Conservation (phyloP, 2,797 vertebrate genomes). For the Diceros bicornis region DNA sequence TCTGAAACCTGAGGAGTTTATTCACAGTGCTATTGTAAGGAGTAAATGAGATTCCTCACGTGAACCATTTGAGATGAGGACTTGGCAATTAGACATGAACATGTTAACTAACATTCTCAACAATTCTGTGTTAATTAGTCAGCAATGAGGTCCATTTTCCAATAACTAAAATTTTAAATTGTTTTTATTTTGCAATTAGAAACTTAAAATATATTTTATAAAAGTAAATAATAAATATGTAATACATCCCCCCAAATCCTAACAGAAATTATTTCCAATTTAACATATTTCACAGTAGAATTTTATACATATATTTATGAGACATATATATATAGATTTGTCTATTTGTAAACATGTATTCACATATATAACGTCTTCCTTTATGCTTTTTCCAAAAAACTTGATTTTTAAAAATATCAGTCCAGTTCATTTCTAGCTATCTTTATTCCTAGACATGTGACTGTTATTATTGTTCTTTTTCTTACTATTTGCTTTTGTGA, state of each 20-base stretch:
- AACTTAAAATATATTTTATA: conserved; percentile 15
- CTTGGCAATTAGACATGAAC: not conserved
- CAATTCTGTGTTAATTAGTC: not conserved
- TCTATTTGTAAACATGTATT: not conserved
- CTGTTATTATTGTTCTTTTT: not conserved
- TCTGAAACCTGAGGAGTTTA: not conserved
- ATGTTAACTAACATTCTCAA: not conserved
- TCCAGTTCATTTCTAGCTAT: not conserved
- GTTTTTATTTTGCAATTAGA: not conserved
- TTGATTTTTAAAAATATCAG: not conserved
- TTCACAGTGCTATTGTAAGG: not conserved
- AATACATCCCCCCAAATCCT: not conserved
- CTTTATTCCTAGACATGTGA: not conserved
- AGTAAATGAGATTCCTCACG: not conserved
- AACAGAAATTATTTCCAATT: not conserved
- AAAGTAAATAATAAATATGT: not conserved
- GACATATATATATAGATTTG: not conserved
- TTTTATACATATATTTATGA: not conserved
- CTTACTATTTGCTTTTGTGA: not conserved
- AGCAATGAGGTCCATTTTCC: not conserved
- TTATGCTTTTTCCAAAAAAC: not conserved
- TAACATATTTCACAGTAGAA: not conserved
- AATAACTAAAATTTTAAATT: conserved; percentile 11
- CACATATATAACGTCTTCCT: not conserved
- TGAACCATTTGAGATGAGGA: not conserved